These are phyloP conservation scores for Megaptera novaeangliae DNA, from an alignment of 2,113 vertebrate genomes.

Conservation along the genomic window DNA sequence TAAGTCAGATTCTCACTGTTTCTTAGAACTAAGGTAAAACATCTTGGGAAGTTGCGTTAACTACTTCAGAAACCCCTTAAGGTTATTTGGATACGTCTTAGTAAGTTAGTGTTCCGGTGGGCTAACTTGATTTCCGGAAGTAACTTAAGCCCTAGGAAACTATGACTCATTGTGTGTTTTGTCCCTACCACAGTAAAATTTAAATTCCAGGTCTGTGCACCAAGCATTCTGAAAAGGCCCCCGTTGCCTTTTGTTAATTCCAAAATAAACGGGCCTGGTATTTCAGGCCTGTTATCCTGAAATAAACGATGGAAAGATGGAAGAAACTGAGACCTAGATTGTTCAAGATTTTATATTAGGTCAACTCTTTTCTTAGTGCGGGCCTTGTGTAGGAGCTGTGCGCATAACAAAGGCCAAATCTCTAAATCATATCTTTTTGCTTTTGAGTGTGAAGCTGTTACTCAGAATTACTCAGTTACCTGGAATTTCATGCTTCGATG, in stretches of 20 bases:
- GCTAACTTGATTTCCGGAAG: constrained; percentile 61
- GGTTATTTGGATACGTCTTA: constrained; percentile 29
- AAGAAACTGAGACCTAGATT: background rate
- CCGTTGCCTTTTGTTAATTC: constrained; percentile 37
- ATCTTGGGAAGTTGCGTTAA: background rate
- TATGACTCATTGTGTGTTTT: constrained; percentile 52
- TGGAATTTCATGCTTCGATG: background rate
- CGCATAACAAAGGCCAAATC: background rate
- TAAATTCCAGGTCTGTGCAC: constrained; percentile 21
- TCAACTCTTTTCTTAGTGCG: background rate
- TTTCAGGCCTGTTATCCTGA: constrained; percentile 34
- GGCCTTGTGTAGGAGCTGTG: background rate
- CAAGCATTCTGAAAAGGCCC: constrained; percentile 18
- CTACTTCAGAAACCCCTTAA: constrained; percentile 40
- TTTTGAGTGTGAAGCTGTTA: background rate
- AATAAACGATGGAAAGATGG: background rate
- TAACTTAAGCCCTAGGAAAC: constrained; percentile 39
- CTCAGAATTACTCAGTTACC: constrained; percentile 17
- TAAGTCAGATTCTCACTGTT: constrained; percentile 11
- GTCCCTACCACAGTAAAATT: background rate
- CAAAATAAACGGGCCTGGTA: constrained; percentile 25
- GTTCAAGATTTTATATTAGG: background rate
- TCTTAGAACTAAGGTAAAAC: constrained; percentile 32
- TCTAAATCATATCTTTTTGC: background rate
- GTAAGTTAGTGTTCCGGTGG: constrained; percentile 25